Evolutionary conservation across 2,113 vertebrate genomes (phyloP), one percentile per base, ranked within the genome.

Genomic region (Myanophis thanlyinensis): DNA sequence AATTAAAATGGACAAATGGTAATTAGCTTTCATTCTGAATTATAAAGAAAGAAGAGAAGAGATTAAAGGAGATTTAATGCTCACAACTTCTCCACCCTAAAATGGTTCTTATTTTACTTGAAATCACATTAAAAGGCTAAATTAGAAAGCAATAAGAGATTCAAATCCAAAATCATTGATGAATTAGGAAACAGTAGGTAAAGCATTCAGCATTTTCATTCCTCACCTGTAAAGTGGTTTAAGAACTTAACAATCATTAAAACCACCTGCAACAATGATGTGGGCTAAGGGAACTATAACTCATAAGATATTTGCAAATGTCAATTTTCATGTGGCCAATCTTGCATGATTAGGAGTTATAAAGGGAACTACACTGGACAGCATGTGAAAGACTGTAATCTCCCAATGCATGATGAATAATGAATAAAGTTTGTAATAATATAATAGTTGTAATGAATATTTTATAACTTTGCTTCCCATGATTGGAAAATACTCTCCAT

Each of bases 11-110:
- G 93, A 54, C 30, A 92, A 49, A 54, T 85, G 62, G 25, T 93
- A 49, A 46, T 89, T 67, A 88, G 49, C 3, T 2, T 89, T 89
- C 94, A 92, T 92, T 88, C 89, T 85, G 92, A 94, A 94, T 49
- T 12, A 73, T 92, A 40, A 80, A 80, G 73, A 22, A 44, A 4
- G 6, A 22, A 80, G 9, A 22, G 80, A 25, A 92, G 86, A 25
- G 59, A 0, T 30, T 44, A 22, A 22, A 12, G 87, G 27, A 47
- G 9, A 12, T 89, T 12, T 56, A 89, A 27, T 56, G 35, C 22
- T 44, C 18, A 80, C 73, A 40, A 44, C 18, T 40, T 40, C 10
- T n/a, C 48, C 15, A 51, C 13, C 13, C 48, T 4, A 87, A 80
- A 80, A 80, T 80, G 20, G 18, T 80, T 22, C 35, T 80, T 80